Percentiles rank a stretch among this genome's conserved stretches.
These are phyloP conservation scores for Oxyteleia sp. DNA, from an alignment of 2,888 invertebrate species.

Conservation along the genomic window DNA sequence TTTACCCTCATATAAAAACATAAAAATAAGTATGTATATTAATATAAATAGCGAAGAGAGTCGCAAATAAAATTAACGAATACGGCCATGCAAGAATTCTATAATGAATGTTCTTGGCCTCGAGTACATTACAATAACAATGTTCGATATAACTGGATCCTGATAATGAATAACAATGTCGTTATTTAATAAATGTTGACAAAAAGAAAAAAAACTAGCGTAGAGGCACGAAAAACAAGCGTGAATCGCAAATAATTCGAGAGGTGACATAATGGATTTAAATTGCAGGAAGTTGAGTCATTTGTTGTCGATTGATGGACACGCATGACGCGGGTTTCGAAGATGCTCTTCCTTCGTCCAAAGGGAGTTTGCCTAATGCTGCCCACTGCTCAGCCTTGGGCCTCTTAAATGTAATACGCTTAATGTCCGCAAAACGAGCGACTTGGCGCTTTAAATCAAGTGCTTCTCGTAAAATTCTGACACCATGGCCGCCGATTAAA, in stretches of 20 bases:
- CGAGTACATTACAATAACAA: conserved; percentile 33
- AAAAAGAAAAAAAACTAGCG: background rate
- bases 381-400: conserved; percentile 37
- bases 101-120: conserved; percentile 36
- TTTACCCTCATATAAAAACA: too few species aligned
- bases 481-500: conserved; percentile 71
- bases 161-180: conserved; percentile 39
- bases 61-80: conserved; percentile 23
- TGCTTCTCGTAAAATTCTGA: conserved; percentile 73
- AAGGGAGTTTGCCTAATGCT: conserved; percentile 38
- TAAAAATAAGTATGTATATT: too few species aligned
- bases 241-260: conserved; percentile 1
- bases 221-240: background rate
- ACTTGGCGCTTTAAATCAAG: conserved; percentile 65
- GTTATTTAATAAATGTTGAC: conserved; percentile 13
- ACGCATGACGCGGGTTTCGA: conserved; percentile 1
- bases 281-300: conserved; percentile 28
- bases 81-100: conserved; percentile 33
- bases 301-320: conserved; percentile 11
- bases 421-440: conserved; percentile 55
- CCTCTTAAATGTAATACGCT: conserved; percentile 35
- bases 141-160: conserved; percentile 39
- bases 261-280: conserved; percentile 26
- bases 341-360: conserved; percentile 29
- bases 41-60: too few species aligned